Evolutionary conservation across 2,888 invertebrate species (phyloP).

Genomic region (Himalopsyche kuldschensis): DNA sequence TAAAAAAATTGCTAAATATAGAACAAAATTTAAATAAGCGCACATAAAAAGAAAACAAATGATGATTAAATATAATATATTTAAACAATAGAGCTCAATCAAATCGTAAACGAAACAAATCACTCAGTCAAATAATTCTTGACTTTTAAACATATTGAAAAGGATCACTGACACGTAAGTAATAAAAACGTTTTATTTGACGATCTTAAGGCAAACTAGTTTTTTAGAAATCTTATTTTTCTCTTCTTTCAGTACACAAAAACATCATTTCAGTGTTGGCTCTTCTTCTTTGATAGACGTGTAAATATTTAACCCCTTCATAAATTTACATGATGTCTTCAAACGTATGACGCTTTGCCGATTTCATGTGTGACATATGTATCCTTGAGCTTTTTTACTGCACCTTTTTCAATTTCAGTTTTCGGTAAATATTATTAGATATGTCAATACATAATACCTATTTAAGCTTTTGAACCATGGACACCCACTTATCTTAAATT

Average conservation of each 20-base stretch:
- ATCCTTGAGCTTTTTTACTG: neutral
- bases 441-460: too few species aligned
- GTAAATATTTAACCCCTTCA: conserved; percentile 25
- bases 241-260: neutral
- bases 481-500: too few species aligned
- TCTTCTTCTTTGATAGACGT: conserved; percentile 14
- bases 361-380: neutral
- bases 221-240: neutral
- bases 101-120: too few species aligned
- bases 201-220: neutral
- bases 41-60: too few species aligned
- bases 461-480: too few species aligned
- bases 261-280: neutral
- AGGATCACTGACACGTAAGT: neutral
- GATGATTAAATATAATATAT: too few species aligned
- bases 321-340: conserved; percentile 24
- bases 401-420: neutral
- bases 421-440: neutral
- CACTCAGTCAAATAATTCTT: too few species aligned
- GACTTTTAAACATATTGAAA: neutral
- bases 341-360: conserved; percentile 10
- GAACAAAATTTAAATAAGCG: too few species aligned
- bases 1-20: too few species aligned
- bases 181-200: neutral
- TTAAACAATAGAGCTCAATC: too few species aligned